Evolutionary conservation across 2,888 invertebrate species (phyloP).

Genomic region (Xestobium rufovillosum): DNA sequence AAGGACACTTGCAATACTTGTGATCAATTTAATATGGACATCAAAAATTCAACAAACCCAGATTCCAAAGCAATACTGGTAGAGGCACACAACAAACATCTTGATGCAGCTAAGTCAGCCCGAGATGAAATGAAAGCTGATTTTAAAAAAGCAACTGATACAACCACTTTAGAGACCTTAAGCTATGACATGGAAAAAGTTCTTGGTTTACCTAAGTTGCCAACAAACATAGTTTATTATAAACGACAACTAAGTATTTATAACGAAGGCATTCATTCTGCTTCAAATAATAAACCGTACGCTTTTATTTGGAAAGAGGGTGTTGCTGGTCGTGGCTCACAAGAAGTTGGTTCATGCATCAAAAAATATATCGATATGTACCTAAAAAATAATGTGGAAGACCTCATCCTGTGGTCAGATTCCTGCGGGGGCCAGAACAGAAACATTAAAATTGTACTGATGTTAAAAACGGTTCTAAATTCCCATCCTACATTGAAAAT

Average conservation of each 20-base stretch:
- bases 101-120: constrained; percentile 4
- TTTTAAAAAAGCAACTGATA: neutral
- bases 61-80: constrained; percentile 7
- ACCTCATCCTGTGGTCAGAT: constrained; percentile 23
- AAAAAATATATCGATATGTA: constrained; percentile 20
- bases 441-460: constrained; percentile 20
- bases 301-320: constrained; percentile 28
- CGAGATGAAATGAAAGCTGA: constrained; percentile 9
- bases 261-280: constrained; percentile 26
- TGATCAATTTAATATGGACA: constrained; percentile 6
- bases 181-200: constrained; percentile 14
- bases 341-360: constrained; percentile 27
- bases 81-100: constrained; percentile 12
- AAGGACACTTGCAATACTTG: constrained; percentile 18
- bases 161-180: neutral
- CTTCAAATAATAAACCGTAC: constrained; percentile 21
- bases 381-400: constrained; percentile 8
- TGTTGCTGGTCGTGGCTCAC: constrained; percentile 26
- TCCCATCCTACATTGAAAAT: too few species aligned
- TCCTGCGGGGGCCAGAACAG: too few species aligned
- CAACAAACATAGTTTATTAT: constrained; percentile 19
- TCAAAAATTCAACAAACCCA: constrained; percentile 9
- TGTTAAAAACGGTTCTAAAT: constrained; percentile 20
- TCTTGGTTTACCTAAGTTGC: constrained; percentile 15
- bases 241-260: constrained; percentile 23